Evolutionary conservation across 1,140 invertebrate genomes (phyloP), one percentile per base, ranked within the genome.

Genomic region (Microplitis demolitor): DNA sequence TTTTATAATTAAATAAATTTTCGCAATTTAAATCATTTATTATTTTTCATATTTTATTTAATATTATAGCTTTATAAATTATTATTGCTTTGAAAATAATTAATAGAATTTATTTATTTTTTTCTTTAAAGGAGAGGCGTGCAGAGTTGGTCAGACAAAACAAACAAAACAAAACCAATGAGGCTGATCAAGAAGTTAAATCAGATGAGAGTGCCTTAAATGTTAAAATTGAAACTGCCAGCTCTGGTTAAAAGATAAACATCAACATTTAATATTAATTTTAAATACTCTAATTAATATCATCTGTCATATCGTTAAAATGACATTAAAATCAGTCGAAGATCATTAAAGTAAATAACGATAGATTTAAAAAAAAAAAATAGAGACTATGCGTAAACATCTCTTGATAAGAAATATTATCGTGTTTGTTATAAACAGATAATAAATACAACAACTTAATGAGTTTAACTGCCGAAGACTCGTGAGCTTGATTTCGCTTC

Each of bases 111-210:
- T 69, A 35, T 56, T 77, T 63, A 64, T 79, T 75, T 74, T 79
- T 72, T 78, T 74, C 80, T 75, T 90, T 90, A 53, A 87, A 96
- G 94, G 94, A 96, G 86, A 92, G 91, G 80, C 93, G 93, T 80
- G 93, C 93, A 58, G 93, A 95, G 83, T 86, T 93, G 76, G 94
- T 96, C 72, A 92, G 95, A 78, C 93, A 95, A 87, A 96, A 96
- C 84, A 95, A 95, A 87, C 93, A 95, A 87, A 96, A 96, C 83
- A 95, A 95, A 87, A 91, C 91, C 74, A 90, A 90, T 75, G 87
- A 89, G 69, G 77, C 85, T 37, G 84, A 84, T 73, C 83, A 85
- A 78, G 83, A 80, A 69, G 79, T 66, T 34, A 83, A 76, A 66
- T 75, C 58, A 5, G 76, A 74, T 14, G 53, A 81, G 51, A 75